phyloP scores from a whole-genome alignment of 2,888 invertebrate genomes.

The Stomorhina lunata region DNA sequence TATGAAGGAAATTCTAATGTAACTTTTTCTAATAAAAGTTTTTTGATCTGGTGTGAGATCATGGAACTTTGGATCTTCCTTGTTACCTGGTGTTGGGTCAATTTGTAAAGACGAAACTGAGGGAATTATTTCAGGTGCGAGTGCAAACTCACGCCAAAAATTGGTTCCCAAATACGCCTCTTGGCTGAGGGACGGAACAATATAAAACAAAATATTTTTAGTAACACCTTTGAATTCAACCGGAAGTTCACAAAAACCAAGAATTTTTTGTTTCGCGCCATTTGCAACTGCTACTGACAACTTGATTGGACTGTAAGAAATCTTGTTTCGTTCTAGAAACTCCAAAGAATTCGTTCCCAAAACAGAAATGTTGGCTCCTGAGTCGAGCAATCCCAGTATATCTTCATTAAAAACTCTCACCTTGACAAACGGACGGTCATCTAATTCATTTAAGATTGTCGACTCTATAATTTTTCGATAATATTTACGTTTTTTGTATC shows the following conservation, averaged over 20 bases:
- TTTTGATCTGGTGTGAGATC: slow-evolving; percentile 3
- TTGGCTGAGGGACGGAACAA: background rate
- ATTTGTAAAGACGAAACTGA: background rate
- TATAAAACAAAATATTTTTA: background rate
- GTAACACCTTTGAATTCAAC: background rate
- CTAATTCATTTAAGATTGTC: background rate
- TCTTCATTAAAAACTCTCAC: background rate
- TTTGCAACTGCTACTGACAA: background rate
- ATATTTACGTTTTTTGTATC: background rate
- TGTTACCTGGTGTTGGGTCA: background rate
- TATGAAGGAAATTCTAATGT: slow-evolving; percentile 12
- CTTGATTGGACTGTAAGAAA: background rate
- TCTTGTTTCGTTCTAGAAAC: background rate
- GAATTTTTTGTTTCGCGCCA: background rate
- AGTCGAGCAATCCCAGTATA: slow-evolving; percentile 11
- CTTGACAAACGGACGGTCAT: slow-evolving; percentile 24
- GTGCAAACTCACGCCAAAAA: background rate
- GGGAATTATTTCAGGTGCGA: slow-evolving; percentile 14
- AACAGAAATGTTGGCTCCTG: background rate
- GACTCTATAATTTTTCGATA: background rate
- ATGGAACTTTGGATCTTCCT: background rate
- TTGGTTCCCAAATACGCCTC: background rate
- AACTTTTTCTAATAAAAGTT: no score
- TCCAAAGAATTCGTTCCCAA: background rate
- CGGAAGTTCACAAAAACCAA: slow-evolving; percentile 2